Percentiles rank a stretch among this genome's conserved stretches.
phyloP scores from a whole-genome alignment of 2,797 vertebrate genomes.

The Semaprochilodus insignis region DNA sequence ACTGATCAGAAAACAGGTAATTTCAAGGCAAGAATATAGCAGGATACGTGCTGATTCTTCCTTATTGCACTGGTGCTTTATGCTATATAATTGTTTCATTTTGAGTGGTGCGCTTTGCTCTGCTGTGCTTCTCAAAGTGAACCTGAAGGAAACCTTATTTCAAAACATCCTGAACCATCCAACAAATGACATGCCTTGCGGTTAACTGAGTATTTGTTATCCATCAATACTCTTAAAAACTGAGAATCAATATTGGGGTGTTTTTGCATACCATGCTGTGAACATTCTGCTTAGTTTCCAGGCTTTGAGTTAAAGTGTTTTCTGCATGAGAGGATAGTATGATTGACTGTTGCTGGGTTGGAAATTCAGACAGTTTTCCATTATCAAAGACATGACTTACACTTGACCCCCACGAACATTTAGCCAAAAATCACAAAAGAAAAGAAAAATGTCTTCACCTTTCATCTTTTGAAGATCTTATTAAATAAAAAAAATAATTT shows the following conservation, averaged over 20 bases:
- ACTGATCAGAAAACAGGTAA: too few relatives aligned
- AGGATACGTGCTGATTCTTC: too few relatives aligned
- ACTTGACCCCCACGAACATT: constrained; percentile 76
- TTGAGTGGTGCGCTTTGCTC: too few relatives aligned
- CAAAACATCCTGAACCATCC: neutral
- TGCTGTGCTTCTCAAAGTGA: too few relatives aligned
- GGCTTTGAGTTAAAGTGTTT: constrained; percentile 74
- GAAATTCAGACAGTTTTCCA: constrained; percentile 76
- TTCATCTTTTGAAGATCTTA: constrained; percentile 54
- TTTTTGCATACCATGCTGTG: constrained; percentile 19
- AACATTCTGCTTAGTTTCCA: constrained; percentile 63
- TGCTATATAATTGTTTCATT: too few relatives aligned
- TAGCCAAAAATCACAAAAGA: constrained; percentile 43
- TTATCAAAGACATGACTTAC: constrained; percentile 73
- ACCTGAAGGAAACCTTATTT: neutral
- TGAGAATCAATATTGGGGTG: neutral
- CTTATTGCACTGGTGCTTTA: too few relatives aligned
- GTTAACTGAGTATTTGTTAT: neutral
- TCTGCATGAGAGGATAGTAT: constrained; percentile 77
- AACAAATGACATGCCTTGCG: neutral
- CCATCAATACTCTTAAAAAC: neutral
- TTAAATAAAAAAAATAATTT: constrained; percentile 66
- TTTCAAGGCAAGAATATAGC: too few relatives aligned
- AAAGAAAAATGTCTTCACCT: constrained; percentile 16
- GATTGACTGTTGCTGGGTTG: constrained; percentile 77